A percentile compares a stretch with the other conserved stretches of the same genome.
Conservation (phyloP, 2,797 vertebrate species). For the Hozukius guyotensis region DNA sequence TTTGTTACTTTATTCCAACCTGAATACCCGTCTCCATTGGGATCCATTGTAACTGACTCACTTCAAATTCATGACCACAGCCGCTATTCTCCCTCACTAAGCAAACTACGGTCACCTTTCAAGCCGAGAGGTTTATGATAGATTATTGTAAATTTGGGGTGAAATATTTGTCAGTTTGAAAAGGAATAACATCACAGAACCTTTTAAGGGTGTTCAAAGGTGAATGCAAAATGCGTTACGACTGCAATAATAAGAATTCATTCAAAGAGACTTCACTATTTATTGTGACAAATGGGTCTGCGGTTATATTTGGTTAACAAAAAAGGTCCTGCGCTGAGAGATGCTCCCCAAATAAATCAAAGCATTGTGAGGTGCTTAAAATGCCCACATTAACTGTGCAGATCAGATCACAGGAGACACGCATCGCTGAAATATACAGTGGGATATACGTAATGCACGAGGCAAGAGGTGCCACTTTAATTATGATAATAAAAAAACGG, state of each 20-base stretch:
- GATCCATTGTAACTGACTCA: background rate
- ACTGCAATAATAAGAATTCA: background rate
- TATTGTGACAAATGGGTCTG: background rate
- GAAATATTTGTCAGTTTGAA: background rate
- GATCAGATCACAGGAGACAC: slow-evolving; percentile 1
- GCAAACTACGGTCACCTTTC: background rate
- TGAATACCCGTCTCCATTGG: background rate
- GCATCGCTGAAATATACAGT: background rate
- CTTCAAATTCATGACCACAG: background rate
- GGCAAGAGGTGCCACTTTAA: background rate
- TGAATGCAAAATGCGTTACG: background rate
- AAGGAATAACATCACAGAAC: background rate
- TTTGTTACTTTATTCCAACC: background rate
- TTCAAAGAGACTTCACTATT: background rate
- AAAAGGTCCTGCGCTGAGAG: background rate
- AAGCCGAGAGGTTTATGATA: rapidly evolving
- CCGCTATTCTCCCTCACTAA: background rate
- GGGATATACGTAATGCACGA: slow-evolving; percentile 30
- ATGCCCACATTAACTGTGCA: background rate
- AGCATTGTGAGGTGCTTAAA: background rate
- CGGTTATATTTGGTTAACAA: background rate
- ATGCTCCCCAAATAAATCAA: background rate
- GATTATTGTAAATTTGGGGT: background rate
- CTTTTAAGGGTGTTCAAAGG: background rate
- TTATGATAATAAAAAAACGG: slow-evolving; percentile 8